Evolutionary conservation across 2,797 vertebrate species (phyloP).

Genomic region (Phaenicophaeus curvirostris): DNA sequence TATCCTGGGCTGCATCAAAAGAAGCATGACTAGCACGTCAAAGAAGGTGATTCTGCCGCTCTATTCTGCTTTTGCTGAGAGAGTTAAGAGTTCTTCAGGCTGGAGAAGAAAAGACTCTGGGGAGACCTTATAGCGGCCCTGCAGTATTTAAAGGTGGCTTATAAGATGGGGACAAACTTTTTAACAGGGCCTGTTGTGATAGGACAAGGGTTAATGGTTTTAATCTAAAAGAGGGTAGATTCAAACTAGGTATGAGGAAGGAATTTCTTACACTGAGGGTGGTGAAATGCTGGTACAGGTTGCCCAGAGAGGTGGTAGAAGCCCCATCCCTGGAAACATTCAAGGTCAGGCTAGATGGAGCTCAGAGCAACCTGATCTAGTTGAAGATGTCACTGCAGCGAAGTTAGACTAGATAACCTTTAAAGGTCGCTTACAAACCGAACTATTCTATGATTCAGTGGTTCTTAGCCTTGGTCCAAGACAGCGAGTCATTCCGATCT

Average conservation of each 20-base stretch:
- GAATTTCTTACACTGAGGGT: not conserved
- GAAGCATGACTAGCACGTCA: fast-evolving
- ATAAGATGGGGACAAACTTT: not conserved
- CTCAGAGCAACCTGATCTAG: not conserved
- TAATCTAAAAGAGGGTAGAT: not conserved
- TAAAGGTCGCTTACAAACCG: no score
- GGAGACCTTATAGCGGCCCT: not conserved
- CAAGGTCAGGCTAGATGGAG: no score
- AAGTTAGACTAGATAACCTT: no score
- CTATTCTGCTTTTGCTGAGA: not conserved
- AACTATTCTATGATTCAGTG: no score
- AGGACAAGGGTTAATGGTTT: not conserved
- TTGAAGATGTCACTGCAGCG: no score
- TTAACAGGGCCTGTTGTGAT: not conserved
- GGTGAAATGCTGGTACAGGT: not conserved
- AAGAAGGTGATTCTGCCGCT: not conserved
- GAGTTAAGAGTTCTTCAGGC: not conserved
- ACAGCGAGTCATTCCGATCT: not conserved
- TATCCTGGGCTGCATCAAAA: not conserved
- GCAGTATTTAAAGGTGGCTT: not conserved
- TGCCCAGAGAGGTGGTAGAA: not conserved
- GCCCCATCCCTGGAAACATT: not conserved
- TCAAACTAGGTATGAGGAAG: not conserved
- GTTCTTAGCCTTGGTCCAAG: not conserved
- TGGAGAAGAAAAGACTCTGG: not conserved